A percentile compares a stretch with the other conserved stretches of the same genome.
Evolutionary conservation across 2,797 vertebrate species (phyloP).

Genomic region (Sphenopsis melanotis): DNA sequence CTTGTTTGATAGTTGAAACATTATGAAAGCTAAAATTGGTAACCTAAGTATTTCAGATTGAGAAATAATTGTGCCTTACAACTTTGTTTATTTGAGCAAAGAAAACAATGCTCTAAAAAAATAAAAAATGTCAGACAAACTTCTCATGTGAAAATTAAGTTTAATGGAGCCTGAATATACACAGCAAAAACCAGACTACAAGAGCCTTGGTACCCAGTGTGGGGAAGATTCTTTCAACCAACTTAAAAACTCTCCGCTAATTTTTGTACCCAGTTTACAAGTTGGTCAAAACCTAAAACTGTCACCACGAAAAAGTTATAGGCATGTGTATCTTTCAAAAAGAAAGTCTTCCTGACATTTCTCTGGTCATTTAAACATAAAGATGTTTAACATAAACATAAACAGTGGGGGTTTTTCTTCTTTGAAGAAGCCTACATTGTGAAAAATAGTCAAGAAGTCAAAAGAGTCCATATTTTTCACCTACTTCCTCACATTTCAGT

Average conservation of each 20-base stretch:
- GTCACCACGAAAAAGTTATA: not conserved
- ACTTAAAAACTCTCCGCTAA: not conserved
- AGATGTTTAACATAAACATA: not conserved
- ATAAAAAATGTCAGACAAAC: not conserved
- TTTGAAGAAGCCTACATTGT: not conserved
- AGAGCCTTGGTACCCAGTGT: not conserved
- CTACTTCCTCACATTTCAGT: not conserved
- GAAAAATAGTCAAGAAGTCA: not conserved
- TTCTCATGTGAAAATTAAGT: not conserved
- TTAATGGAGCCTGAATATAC: not conserved
- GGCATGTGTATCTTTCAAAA: not conserved
- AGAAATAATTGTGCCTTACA: not conserved
- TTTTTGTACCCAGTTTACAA: not conserved
- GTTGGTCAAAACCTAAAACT: not conserved
- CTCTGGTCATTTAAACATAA: not conserved
- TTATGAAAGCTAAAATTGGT: not conserved
- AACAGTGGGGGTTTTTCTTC: not conserved
- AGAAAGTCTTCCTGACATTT: not conserved
- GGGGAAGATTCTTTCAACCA: not conserved
- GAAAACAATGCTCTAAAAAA: not conserved
- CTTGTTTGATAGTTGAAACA: not conserved
- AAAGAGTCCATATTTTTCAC: not conserved
- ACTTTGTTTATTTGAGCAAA: not conserved
- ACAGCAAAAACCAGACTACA: not conserved
- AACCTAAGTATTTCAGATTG: not conserved